phyloP scores from a whole-genome alignment of 2,113 vertebrate species.

The Misgurnus anguillicaudatus region DNA sequence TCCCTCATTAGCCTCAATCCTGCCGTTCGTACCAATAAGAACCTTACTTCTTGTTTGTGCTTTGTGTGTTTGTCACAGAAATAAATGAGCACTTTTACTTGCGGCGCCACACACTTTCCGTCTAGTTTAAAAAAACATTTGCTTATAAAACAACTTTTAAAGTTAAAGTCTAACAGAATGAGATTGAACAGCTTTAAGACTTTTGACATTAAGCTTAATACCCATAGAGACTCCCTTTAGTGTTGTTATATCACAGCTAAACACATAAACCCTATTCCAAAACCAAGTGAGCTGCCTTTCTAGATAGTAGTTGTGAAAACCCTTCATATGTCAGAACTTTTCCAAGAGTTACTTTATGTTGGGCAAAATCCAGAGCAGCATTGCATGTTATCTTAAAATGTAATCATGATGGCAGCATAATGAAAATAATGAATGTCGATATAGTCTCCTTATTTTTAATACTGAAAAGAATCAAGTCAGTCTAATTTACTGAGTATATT shows the following conservation, averaged over 20 bases:
- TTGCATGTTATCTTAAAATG: background rate
- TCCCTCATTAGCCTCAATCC: conserved; percentile 66
- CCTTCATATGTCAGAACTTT: too few species aligned
- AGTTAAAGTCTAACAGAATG: too few species aligned
- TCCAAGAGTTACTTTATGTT: too few species aligned
- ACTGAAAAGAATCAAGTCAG: too few species aligned
- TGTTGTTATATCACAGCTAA: background rate
- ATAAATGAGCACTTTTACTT: background rate
- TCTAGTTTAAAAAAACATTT: background rate
- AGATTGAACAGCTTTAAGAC: too few species aligned
- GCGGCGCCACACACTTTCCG: background rate
- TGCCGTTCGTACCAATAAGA: background rate
- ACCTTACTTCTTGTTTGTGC: background rate
- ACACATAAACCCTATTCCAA: too few species aligned
- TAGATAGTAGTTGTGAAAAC: too few species aligned
- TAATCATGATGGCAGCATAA: background rate
- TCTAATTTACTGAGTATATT: background rate
- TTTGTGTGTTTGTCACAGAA: background rate
- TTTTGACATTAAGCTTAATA: background rate
- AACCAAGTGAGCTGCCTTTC: too few species aligned
- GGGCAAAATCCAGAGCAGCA: too few species aligned
- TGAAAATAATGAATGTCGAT: too few species aligned
- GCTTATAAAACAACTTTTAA: background rate
- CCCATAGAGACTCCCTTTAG: background rate
- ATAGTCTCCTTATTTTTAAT: too few species aligned